Percentiles rank a stretch among this genome's conserved stretches.
phyloP scores from a whole-genome alignment of 1,140 invertebrate species.

The Pinna nobilis region DNA sequence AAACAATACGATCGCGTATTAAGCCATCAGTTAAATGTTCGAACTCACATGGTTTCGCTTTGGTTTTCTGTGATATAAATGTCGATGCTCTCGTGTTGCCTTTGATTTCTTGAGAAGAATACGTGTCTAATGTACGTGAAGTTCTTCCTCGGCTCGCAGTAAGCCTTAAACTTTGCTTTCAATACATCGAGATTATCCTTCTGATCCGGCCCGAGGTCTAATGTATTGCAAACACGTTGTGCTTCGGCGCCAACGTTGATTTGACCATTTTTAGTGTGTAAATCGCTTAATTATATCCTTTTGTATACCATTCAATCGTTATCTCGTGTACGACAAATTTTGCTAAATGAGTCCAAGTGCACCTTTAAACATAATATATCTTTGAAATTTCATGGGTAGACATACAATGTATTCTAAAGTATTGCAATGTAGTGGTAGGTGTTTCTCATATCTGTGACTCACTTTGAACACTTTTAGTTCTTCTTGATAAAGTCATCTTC shows the following conservation, averaged over 20 bases:
- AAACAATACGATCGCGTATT: constrained; percentile 24
- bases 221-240: constrained; percentile 12
- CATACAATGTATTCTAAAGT: too few relatives aligned
- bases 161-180: constrained; percentile 23
- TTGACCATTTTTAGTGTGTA: too few relatives aligned
- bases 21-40: constrained; percentile 1
- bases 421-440: too few relatives aligned
- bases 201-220: neutral
- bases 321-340: too few relatives aligned
- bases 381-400: too few relatives aligned
- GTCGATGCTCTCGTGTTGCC: constrained; percentile 18
- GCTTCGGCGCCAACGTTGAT: constrained; percentile 22
- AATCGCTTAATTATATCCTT: too few relatives aligned
- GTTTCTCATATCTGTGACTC: too few relatives aligned
- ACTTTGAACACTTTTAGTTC: too few relatives aligned
- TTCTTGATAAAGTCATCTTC: too few relatives aligned
- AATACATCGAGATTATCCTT: constrained; percentile 9
- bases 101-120: constrained; percentile 20
- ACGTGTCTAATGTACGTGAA: constrained; percentile 31
- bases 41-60: neutral
- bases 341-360: too few relatives aligned
- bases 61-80: constrained; percentile 32
- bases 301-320: too few relatives aligned
- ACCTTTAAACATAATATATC: too few relatives aligned
- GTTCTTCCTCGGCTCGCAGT: constrained; percentile 34